phyloP scores from a whole-genome alignment of 2,113 vertebrate genomes.

The rabbit (Oryctolagus cuniculus) region mOryCun1.1 NC_091446.1:7797501-7798000 shows the following conservation, averaged over 20 bases:
- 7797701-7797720: no score
- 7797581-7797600: no score
- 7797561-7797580: accelerated
- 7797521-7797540: accelerated
- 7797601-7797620: no score
- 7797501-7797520: no score
- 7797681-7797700: no score
- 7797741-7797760: accelerated
- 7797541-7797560: accelerated
- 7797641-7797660: accelerated
- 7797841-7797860: accelerated
- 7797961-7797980: accelerated
- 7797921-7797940: no score
- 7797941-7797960: accelerated
- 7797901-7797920: no score
- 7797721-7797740: accelerated
- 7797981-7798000: no score
- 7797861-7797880: accelerated
- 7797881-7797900: no score
- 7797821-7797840: no score
- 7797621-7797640: neutral
- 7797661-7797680: no score
- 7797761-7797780: accelerated
- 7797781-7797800: accelerated
- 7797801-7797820: no score